Evolutionary conservation across 2,113 vertebrate genomes (phyloP), one percentile per base, ranked within the genome.

Genomic region (Entelurus aequoreus): DNA sequence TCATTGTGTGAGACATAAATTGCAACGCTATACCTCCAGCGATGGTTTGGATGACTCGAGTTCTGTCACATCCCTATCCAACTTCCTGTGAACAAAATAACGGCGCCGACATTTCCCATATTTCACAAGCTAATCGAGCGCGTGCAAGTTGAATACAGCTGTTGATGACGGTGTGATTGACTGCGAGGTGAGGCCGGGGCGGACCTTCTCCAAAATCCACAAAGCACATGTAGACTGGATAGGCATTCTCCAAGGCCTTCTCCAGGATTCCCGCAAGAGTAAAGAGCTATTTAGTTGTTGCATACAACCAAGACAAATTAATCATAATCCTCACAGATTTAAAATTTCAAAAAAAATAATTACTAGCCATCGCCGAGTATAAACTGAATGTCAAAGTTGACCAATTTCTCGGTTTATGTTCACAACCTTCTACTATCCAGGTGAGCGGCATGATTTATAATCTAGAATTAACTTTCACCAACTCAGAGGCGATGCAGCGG

Each of bases 1-100:
- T 75, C 66, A 69, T 83, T 84, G 68, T 59, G 68, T 71, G 78
- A 48, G 66, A 70, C 68, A 57, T 67, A 70, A 54, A 60, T 19
- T 35, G 51, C 71, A n/a, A 50, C 65, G 56, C 68, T 65, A 63
- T 63, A 62, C 61, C 60, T 4, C 62, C 64, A 76, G 73, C 66
- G 42, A 42, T 10, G 19, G 68, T 58, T 61, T 19, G 44, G 48
- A 59, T 65, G 70, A 71, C 70, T 68, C 62, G 62, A 57, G 81
- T 72, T 84, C 74, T 81, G 72, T 74, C 69, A 64, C 63, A 63
- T 63, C 71, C 60, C 61, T n/a, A 48, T 40, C 6, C 12, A 50
- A 40, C 60, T 68, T 38, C n/a, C n/a, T 61, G 78, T 53, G 64
- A 64, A 70, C 78, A 72, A 72, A 81, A 49, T 13, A 74, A 37